A percentile compares a stretch with the other conserved stretches of the same genome.
Conservation (phyloP, 2,888 invertebrate species). For the Tiliacea aurago region DNA sequence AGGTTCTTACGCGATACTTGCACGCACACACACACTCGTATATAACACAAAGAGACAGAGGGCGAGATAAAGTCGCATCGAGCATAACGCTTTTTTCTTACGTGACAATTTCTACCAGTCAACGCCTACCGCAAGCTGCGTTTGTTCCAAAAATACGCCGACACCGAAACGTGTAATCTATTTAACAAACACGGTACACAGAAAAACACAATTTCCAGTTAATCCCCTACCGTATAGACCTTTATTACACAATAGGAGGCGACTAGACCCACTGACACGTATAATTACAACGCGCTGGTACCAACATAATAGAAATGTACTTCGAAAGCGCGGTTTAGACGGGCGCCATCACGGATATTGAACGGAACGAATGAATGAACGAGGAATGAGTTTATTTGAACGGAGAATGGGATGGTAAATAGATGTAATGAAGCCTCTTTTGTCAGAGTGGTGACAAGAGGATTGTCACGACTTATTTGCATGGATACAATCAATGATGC, state of each 20-base stretch:
- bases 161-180: not conserved
- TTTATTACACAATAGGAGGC: constrained; percentile 52
- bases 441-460: constrained; percentile 37
- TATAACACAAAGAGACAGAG: no score
- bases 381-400: constrained; percentile 54
- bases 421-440: constrained; percentile 54
- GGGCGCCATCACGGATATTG: constrained; percentile 57
- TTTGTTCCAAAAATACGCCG: not conserved
- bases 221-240: constrained; percentile 31
- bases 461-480: constrained; percentile 46
- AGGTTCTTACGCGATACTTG: no score
- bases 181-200: constrained; percentile 2
- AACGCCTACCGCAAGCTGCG: no score
- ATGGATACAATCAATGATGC: constrained; percentile 22
- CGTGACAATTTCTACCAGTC: no score
- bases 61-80: no score
- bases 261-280: constrained; percentile 62
- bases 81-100: no score
- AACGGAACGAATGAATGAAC: constrained; percentile 55
- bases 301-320: constrained; percentile 58
- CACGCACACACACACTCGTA: no score
- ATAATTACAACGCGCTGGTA: constrained; percentile 60
- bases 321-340: constrained; percentile 51
- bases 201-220: constrained; percentile 5
- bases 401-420: constrained; percentile 51